These are phyloP conservation scores for Caenorhabditis sp. DNA, from an alignment of 2,888 invertebrate species.

Conservation along the genomic window DNA sequence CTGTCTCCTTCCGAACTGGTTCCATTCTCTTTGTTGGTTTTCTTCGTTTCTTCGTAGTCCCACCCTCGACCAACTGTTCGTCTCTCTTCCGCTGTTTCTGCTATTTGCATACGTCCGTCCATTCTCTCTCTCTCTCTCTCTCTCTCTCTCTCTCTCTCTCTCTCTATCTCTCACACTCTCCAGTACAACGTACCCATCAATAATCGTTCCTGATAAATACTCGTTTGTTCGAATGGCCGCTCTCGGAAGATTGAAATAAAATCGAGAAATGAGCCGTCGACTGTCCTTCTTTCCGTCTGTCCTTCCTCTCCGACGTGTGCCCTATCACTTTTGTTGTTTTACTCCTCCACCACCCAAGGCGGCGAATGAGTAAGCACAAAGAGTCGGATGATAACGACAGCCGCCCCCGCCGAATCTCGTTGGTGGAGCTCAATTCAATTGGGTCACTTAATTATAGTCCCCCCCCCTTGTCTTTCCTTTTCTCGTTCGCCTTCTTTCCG, in stretches of 20 bases:
- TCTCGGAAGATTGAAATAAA: conserved; percentile 1
- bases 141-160: conserved; percentile 15
- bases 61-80: conserved; percentile 32
- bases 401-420: conserved; percentile 11
- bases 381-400: conserved; percentile 20
- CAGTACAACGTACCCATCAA: conserved; percentile 41
- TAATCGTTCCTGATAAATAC: conserved; percentile 42
- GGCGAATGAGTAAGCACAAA: conserved; percentile 13
- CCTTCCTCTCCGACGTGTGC: conserved; percentile 21
- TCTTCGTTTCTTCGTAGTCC: conserved; percentile 10
- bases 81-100: conserved; percentile 42
- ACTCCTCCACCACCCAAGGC: conserved; percentile 8
- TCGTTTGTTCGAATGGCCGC: conserved; percentile 30
- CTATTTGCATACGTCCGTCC: conserved; percentile 36
- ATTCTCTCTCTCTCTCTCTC: conserved; percentile 23
- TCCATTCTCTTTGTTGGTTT: conserved; percentile 45
- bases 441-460: conserved; percentile 44
- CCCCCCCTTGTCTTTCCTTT: conserved; percentile 1
- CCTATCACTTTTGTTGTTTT: conserved; percentile 4
- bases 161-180: conserved; percentile 15
- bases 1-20: conserved; percentile 40
- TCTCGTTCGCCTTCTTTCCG: conserved; percentile 23
- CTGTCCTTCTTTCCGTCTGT: no score
- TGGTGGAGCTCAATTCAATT: conserved; percentile 26
- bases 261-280: background rate